These are phyloP conservation scores for Pelodiscus sinensis DNA, from an alignment of 2,113 vertebrate genomes.

Conservation along the genomic window DNA sequence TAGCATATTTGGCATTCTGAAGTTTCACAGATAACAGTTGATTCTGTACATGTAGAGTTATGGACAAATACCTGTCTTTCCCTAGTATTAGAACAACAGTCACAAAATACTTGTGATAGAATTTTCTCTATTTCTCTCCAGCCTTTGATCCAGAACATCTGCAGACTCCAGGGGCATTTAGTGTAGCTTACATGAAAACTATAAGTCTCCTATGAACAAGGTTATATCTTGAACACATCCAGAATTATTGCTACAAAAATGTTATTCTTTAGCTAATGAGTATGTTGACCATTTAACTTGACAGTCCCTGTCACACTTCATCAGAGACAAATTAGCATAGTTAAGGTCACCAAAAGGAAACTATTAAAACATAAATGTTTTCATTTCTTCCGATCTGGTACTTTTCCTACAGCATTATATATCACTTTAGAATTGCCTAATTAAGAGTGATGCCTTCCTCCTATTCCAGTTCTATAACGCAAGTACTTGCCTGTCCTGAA, in stretches of 20 bases:
- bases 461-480: not conserved
- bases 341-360: slow-evolving; percentile 67
- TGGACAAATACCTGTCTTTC: not conserved
- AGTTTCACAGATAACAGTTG: not conserved
- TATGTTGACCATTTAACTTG: slow-evolving; percentile 54
- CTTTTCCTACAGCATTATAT: slow-evolving; percentile 53
- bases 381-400: slow-evolving; percentile 55
- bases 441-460: slow-evolving; percentile 55
- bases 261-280: slow-evolving; percentile 57
- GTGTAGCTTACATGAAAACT: not conserved
- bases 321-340: slow-evolving; percentile 51
- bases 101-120: not conserved
- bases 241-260: slow-evolving; percentile 38
- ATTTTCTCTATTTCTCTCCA: not conserved
- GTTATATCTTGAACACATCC: slow-evolving; percentile 23
- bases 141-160: not conserved
- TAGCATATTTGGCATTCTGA: not conserved
- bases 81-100: not conserved
- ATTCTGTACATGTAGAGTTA: not conserved
- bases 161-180: fast-evolving
- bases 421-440: slow-evolving; percentile 48
- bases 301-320: slow-evolving; percentile 45
- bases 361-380: slow-evolving; percentile 67
- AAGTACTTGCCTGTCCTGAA: not conserved
- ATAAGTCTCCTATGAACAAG: not conserved